Base-by-base conservation (phyloP, 2,888 invertebrate genomes). In the Entomobrya multifasciata region DNA sequence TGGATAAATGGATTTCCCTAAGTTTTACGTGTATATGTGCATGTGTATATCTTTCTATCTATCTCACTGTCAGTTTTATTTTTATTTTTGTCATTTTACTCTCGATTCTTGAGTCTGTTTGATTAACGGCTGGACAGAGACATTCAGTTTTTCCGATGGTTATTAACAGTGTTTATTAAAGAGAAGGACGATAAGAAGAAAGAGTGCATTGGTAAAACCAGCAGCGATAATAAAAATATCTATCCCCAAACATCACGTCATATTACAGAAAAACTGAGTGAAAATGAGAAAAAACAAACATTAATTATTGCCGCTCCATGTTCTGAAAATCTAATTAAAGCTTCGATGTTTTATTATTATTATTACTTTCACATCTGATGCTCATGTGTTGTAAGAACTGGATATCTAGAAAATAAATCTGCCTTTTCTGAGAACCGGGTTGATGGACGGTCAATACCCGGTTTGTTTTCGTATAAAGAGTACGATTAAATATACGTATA, bases 291-390 rank as follows among this genome's bases (percentile, higher is more conserved):
- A 65, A 62, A 78, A 65, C 25, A 70, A 81, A 81, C 81, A 81
- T 81, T 81, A 81, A 81, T 81, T 81, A 78, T 78, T 70, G 70
- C 41, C 57, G 70, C 44, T 81, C 41, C 81, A 81, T 81, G 70
- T 70, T 81, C 70, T 67, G 57, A 81, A 81, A 81, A 81, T 81
- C 81, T 81, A 81, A 81, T 81, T 81, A 81, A 81, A 72, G 41
- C 67, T 70, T 4, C 8, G 30, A 74, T 74, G 52, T 74, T 49
- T 52, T 74, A 52, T 52, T 74, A 52, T 76, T 70, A 70, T 70
- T 70, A 55, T 57, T 70, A 70, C 17, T 8, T 6, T 36, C 8
- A 36, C 65, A 36, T n/a, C n/a, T 27, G 67, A 67, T 67, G 10
- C 2, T 55, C 0, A 62, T 60, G 4, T 62, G 5, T 17, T 62